Evolutionary conservation across 2,113 vertebrate genomes (phyloP).

Genomic region (Phasianus colchicus): DNA sequence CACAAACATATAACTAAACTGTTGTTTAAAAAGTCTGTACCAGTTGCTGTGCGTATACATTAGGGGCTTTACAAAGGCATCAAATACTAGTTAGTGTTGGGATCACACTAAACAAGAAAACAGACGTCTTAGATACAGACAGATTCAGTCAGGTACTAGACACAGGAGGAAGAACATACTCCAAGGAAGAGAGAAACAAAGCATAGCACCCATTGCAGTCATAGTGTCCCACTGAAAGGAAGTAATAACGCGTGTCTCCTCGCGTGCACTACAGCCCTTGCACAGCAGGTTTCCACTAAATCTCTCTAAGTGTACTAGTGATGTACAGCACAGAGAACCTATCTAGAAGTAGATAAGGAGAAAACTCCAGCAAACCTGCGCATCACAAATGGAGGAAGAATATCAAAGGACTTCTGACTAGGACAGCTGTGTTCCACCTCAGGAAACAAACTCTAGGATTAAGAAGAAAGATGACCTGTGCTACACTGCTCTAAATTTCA

Average conservation of each 20-base stretch:
- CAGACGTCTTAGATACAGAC: background rate
- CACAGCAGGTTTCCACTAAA: background rate
- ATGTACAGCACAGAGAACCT: too few relatives aligned
- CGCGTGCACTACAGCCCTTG: background rate
- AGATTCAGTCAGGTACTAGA: background rate
- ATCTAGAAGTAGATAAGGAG: background rate
- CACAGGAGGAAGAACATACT: background rate
- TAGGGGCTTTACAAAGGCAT: constrained; percentile 31
- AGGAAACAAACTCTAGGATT: background rate
- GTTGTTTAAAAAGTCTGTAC: constrained; percentile 19
- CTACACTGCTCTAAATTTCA: background rate
- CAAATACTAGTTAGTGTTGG: background rate
- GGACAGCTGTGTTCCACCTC: background rate
- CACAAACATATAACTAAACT: background rate
- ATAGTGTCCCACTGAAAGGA: background rate
- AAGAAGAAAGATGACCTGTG: background rate
- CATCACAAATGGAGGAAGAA: background rate
- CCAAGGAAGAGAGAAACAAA: background rate
- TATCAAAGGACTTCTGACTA: background rate
- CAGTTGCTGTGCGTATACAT: constrained; percentile 3
- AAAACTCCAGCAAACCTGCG: background rate
- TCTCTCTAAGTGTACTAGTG: background rate
- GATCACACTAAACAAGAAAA: background rate
- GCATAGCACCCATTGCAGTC: background rate
- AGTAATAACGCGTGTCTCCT: background rate